Evolutionary conservation across 2,888 invertebrate genomes (phyloP).

Genomic region (Baccha elongata): DNA sequence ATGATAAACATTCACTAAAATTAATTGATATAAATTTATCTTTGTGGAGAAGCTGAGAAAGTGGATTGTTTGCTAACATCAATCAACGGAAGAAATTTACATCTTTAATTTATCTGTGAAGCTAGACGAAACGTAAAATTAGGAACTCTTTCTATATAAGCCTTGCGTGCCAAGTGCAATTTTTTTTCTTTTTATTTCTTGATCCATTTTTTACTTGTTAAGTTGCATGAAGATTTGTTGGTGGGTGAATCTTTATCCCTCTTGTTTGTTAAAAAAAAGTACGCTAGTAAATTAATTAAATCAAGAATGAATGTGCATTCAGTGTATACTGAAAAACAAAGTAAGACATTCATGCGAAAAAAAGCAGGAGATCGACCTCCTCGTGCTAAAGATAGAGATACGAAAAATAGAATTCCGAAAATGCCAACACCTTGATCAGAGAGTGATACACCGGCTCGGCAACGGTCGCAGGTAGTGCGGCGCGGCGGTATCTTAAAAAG

Average conservation of each 20-base stretch:
- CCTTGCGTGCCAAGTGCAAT: constrained; percentile 52
- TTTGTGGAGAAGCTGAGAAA: constrained; percentile 27
- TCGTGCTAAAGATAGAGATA: constrained; percentile 68
- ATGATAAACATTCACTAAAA: constrained; percentile 53
- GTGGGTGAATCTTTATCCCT: constrained; percentile 46
- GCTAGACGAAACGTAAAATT: constrained; percentile 18
- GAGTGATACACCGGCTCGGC: constrained; percentile 25
- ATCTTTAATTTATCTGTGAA: constrained; percentile 26
- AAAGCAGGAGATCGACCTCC: constrained; percentile 68
- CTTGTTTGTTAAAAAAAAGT: constrained; percentile 38
- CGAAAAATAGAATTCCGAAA: constrained; percentile 69
- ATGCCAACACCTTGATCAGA: constrained; percentile 72
- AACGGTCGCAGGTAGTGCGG: neutral
- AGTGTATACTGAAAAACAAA: constrained; percentile 35
- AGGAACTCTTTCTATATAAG: constrained; percentile 21
- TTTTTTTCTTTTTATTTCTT: constrained; percentile 20
- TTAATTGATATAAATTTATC: constrained; percentile 55
- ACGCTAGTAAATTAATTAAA: constrained; percentile 66
- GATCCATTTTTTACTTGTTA: constrained; percentile 20
- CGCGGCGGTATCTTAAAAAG: constrained; percentile 50
- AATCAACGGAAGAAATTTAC: constrained; percentile 46
- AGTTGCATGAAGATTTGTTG: constrained; percentile 1
- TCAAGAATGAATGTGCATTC: constrained; percentile 62
- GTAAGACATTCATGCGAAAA: constrained; percentile 30
- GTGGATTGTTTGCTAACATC: constrained; percentile 37